Conservation (phyloP, 1,140 invertebrate genomes). For the Zaprionus ghesquierei region DNA sequence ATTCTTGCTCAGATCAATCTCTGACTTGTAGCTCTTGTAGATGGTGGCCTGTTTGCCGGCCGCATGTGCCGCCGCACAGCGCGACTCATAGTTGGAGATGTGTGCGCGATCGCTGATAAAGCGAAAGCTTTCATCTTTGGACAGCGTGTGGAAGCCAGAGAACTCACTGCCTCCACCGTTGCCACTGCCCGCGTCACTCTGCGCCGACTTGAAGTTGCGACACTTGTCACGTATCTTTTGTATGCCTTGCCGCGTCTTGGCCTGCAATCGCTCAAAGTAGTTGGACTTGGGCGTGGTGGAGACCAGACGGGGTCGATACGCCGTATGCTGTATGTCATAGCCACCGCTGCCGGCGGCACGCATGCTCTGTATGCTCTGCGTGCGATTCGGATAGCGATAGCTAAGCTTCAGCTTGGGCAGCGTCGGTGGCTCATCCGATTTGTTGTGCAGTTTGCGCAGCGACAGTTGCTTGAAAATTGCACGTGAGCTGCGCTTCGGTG, state of each 20-base stretch:
- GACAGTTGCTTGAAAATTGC: conserved; percentile 74
- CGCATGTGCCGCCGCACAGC: conserved; percentile 50
- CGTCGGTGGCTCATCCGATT: conserved; percentile 45
- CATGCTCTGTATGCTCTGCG: conserved; percentile 77
- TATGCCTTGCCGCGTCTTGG: conserved; percentile 72
- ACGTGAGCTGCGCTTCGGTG: conserved; percentile 37
- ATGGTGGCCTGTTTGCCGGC: conserved; percentile 67
- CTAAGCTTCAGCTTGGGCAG: conserved; percentile 76
- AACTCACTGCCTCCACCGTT: conserved; percentile 46
- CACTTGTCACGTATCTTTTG: conserved; percentile 79
- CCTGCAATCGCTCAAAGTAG: conserved; percentile 76
- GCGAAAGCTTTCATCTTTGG: conserved; percentile 79
- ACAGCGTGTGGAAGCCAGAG: conserved; percentile 66
- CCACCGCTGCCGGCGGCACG: conserved; percentile 52
- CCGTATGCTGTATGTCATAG: conserved; percentile 65
- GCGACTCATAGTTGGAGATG: conserved; percentile 72
- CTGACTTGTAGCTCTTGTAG: conserved; percentile 82
- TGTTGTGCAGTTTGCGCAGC: conserved; percentile 52
- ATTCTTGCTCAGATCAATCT: conserved; percentile 81
- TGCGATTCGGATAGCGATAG: conserved; percentile 78
- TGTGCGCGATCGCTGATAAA: conserved; percentile 73
- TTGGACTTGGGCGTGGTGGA: conserved; percentile 55
- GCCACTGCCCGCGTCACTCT: conserved; percentile 20
- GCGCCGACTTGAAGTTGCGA: conserved; percentile 67
- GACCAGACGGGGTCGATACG: conserved; percentile 38